Percentiles rank a stretch among this genome's conserved stretches.
These are phyloP conservation scores for Eulithis testata DNA, from an alignment of 2,888 invertebrate species.

Conservation along the genomic window DNA sequence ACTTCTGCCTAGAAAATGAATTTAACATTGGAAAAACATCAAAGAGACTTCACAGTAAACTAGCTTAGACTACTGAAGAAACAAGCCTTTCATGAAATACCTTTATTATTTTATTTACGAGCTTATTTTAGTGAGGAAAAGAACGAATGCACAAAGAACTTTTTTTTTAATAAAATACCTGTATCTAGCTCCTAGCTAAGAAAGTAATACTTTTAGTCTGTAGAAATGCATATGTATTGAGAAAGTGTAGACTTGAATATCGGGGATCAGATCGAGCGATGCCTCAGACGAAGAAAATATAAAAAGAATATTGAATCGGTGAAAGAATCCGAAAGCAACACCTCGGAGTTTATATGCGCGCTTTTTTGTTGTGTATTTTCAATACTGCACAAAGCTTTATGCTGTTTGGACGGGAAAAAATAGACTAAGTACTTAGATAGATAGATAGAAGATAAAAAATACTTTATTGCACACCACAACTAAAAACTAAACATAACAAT, in stretches of 20 bases:
- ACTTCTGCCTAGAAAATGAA: slow-evolving; percentile 1
- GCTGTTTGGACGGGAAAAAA: slow-evolving; percentile 1
- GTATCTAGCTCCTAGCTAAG: slow-evolving; percentile 25
- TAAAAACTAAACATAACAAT: too few species aligned
- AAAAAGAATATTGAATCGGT: slow-evolving; percentile 76
- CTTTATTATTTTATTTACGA: slow-evolving; percentile 23
- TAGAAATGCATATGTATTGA: slow-evolving; percentile 44
- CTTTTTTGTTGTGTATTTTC: slow-evolving; percentile 35
- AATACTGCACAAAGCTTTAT: slow-evolving; percentile 12
- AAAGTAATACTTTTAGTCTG: slow-evolving; percentile 39
- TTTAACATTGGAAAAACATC: slow-evolving; percentile 13
- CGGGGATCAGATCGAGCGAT: slow-evolving; percentile 49
- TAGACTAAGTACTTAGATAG: too few species aligned
- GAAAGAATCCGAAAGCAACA: slow-evolving; percentile 68
- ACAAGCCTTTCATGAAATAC: slow-evolving; percentile 10
- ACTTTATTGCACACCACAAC: too few species aligned
- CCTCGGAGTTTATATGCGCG: slow-evolving; percentile 54
- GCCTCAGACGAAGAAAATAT: slow-evolving; percentile 64
- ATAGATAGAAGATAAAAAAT: too few species aligned
- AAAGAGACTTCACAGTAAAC: slow-evolving; percentile 12
- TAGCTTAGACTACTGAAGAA: slow-evolving; percentile 13
- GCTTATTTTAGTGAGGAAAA: slow-evolving; percentile 20
- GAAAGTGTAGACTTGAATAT: slow-evolving; percentile 54
- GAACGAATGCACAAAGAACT: slow-evolving; percentile 19
- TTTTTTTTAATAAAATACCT: slow-evolving; percentile 31